phyloP scores from a whole-genome alignment of 2,888 invertebrate genomes.

The Ischnus inquisitorius region DNA sequence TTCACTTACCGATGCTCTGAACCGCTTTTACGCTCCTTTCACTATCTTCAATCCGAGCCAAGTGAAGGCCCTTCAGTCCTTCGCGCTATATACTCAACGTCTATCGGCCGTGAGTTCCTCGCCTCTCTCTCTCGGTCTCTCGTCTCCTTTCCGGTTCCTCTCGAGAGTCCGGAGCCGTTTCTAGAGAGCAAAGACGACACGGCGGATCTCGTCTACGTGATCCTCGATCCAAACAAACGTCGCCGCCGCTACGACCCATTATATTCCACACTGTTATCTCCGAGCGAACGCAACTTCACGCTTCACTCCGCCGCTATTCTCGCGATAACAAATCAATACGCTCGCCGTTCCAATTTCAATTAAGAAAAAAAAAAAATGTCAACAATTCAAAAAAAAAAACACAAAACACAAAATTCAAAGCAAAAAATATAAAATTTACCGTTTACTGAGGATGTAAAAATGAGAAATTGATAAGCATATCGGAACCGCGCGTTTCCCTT shows the following conservation, averaged over 20 bases:
- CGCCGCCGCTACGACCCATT: slow-evolving; percentile 64
- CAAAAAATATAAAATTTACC: too few species aligned
- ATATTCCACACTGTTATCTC: slow-evolving; percentile 52
- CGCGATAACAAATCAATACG: slow-evolving; percentile 64
- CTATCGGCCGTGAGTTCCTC: slow-evolving; percentile 41
- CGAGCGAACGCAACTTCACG: slow-evolving; percentile 46
- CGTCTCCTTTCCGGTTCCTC: slow-evolving; percentile 51
- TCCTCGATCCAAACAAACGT: slow-evolving; percentile 69
- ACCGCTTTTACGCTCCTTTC: slow-evolving; percentile 46
- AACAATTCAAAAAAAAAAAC: too few species aligned
- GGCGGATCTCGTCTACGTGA: slow-evolving; percentile 70
- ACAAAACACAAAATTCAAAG: too few species aligned
- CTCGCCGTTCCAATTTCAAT: slow-evolving; percentile 60
- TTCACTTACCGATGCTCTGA: background rate
- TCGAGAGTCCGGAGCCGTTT: slow-evolving; percentile 49
- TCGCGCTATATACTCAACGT: slow-evolving; percentile 36
- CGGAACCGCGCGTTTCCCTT: slow-evolving; percentile 30
- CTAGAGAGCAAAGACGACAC: slow-evolving; percentile 41
- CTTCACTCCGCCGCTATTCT: slow-evolving; percentile 14
- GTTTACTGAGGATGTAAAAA: too few species aligned
- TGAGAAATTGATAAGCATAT: slow-evolving; percentile 54
- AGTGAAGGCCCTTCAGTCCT: slow-evolving; percentile 50
- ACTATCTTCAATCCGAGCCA: slow-evolving; percentile 43
- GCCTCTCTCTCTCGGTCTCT: background rate
- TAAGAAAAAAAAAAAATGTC: too few species aligned